A percentile compares a stretch with the other conserved stretches of the same genome.
Conservation (phyloP, 2,113 vertebrate species). For the Podarcis muralis region DNA sequence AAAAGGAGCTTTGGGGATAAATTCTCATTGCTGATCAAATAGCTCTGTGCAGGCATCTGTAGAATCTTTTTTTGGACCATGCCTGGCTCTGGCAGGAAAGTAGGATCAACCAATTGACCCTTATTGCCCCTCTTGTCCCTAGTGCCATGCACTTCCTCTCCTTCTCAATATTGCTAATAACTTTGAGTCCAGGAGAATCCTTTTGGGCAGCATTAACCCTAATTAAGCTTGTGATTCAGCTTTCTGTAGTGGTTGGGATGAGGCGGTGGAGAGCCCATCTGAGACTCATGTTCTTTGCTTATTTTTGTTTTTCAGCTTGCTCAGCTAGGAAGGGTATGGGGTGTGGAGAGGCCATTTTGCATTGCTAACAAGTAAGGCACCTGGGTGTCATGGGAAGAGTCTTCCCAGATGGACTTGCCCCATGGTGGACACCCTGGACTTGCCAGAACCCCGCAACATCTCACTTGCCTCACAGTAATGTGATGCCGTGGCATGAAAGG, state of each 20-base stretch:
- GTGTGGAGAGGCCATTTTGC: background rate
- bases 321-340: background rate
- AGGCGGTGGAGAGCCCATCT: background rate
- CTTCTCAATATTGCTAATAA: background rate
- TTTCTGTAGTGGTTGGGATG: background rate
- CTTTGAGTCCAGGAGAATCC: background rate
- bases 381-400: background rate
- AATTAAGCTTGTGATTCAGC: background rate
- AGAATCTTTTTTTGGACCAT: background rate
- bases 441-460: background rate
- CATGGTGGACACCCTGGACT: background rate
- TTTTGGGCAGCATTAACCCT: background rate
- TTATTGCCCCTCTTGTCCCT: background rate
- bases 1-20: background rate
- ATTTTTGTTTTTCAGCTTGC: background rate
- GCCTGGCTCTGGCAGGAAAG: background rate
- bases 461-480: background rate
- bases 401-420: background rate
- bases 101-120: background rate
- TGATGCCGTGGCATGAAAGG: background rate
- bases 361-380: background rate
- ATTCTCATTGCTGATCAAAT: background rate
- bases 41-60: background rate
- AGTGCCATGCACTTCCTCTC: background rate
- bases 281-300: background rate